Percentiles rank a stretch among this genome's conserved stretches.
These are phyloP conservation scores for Sebastes oblongus DNA, from an alignment of 2,797 vertebrate genomes.

Conservation along the genomic window DNA sequence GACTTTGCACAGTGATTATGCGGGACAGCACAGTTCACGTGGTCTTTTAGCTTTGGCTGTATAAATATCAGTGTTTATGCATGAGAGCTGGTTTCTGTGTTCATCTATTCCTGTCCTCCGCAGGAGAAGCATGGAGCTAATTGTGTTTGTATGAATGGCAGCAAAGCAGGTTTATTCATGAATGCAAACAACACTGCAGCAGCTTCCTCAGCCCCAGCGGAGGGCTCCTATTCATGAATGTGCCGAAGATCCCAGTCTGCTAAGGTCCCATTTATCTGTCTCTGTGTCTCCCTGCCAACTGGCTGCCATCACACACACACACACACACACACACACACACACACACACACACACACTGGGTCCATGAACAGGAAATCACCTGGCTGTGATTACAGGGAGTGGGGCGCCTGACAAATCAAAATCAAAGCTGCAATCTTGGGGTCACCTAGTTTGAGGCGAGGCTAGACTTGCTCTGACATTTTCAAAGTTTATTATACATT, in stretches of 20 bases:
- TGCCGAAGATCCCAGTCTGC: conserved; percentile 53
- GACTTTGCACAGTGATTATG: neutral
- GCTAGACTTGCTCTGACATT: conserved; percentile 54
- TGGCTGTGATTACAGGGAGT: conserved; percentile 35
- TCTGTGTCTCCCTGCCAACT: conserved; percentile 57
- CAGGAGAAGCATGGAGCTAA: conserved; percentile 57
- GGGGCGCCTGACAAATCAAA: neutral
- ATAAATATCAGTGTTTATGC: conserved; percentile 48
- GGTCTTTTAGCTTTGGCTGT: conserved; percentile 10
- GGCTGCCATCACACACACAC: conserved; percentile 32
- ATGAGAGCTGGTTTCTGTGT: conserved; percentile 32
- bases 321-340: conserved; percentile 32
- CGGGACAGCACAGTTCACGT: conserved; percentile 6
- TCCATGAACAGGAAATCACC: conserved; percentile 52
- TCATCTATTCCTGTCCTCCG: conserved; percentile 33
- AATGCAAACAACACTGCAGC: conserved; percentile 58
- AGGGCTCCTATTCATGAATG: conserved; percentile 59
- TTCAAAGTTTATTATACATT: conserved; percentile 55
- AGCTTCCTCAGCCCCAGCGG: conserved; percentile 31
- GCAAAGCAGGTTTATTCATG: conserved; percentile 69
- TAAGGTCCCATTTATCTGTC: conserved; percentile 42
- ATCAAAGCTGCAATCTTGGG: conserved; percentile 46
- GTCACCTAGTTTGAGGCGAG: conserved; percentile 24
- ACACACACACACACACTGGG: conserved; percentile 18
- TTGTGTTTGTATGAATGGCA: conserved; percentile 72